Evolutionary conservation across 2,888 invertebrate species (phyloP).

Genomic region (Drosophila subquinaria): DNA sequence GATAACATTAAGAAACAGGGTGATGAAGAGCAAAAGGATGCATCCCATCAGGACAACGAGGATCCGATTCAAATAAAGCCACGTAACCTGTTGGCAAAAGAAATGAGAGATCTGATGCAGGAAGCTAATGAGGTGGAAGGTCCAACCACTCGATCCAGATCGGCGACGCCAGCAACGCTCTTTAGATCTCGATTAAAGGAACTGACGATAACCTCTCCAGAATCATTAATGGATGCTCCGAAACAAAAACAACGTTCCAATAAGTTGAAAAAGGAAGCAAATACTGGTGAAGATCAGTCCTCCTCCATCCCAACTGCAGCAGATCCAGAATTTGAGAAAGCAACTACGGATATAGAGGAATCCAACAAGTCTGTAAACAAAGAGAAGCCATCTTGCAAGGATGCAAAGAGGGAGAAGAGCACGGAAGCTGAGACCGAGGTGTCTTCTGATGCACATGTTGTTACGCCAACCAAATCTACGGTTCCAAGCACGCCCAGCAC

Average conservation of each 20-base stretch:
- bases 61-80: background rate
- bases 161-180: conserved; percentile 1
- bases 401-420: background rate
- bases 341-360: background rate
- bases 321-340: background rate
- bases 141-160: conserved; percentile 6
- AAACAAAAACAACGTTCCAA: background rate
- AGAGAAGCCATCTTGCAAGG: background rate
- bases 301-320: background rate
- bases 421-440: background rate
- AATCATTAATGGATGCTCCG: background rate
- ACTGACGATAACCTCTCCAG: background rate
- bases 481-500: conserved; percentile 9
- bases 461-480: background rate
- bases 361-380: background rate
- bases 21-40: background rate
- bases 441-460: background rate
- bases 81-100: background rate
- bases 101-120: background rate
- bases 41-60: background rate
- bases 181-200: conserved; percentile 1
- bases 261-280: background rate
- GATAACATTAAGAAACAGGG: background rate
- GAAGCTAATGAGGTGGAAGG: background rate
- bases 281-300: background rate